Conservation (phyloP, 2,888 invertebrate species). For the Itoplectis maculator region DNA sequence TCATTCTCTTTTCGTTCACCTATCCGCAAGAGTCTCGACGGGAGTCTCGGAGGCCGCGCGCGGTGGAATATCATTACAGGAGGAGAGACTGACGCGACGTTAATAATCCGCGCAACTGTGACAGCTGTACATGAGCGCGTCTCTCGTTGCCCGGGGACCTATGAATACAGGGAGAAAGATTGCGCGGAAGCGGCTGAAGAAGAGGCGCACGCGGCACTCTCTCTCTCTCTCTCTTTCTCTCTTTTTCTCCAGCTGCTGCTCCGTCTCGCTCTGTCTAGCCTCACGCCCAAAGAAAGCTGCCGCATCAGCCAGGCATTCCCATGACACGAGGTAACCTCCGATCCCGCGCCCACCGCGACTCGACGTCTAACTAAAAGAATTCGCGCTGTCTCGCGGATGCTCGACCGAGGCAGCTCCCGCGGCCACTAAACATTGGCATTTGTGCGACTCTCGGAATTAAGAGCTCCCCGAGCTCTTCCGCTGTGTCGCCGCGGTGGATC, state of each 20-base stretch:
- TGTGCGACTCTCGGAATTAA: constrained; percentile 65
- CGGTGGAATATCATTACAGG: constrained; percentile 6
- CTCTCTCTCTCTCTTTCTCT: background rate
- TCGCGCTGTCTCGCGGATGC: constrained; percentile 42
- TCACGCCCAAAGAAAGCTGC: constrained; percentile 27
- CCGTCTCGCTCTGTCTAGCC: background rate
- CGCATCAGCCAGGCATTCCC: constrained; percentile 68
- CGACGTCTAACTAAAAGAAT: constrained; percentile 37
- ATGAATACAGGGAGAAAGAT: constrained; percentile 9
- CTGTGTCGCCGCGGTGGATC: constrained; percentile 16
- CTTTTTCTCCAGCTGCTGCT: background rate
- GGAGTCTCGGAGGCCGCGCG: too few relatives aligned
- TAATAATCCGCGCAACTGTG: constrained; percentile 20
- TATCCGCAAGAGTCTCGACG: background rate
- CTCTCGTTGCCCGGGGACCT: constrained; percentile 7
- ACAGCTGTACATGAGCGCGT: constrained; percentile 14
- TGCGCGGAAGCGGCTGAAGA: constrained; percentile 5
- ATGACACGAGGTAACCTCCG: constrained; percentile 74
- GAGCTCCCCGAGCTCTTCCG: constrained; percentile 29
- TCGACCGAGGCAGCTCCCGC: constrained; percentile 45
- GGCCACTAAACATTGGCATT: constrained; percentile 76
- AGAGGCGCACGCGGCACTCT: constrained; percentile 11
- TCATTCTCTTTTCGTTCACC: background rate
- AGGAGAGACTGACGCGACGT: constrained; percentile 12
- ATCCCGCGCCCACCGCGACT: constrained; percentile 62